Evolutionary conservation across 2,888 invertebrate species (phyloP).

Genomic region (Leptinotarsa peninsularis): DNA sequence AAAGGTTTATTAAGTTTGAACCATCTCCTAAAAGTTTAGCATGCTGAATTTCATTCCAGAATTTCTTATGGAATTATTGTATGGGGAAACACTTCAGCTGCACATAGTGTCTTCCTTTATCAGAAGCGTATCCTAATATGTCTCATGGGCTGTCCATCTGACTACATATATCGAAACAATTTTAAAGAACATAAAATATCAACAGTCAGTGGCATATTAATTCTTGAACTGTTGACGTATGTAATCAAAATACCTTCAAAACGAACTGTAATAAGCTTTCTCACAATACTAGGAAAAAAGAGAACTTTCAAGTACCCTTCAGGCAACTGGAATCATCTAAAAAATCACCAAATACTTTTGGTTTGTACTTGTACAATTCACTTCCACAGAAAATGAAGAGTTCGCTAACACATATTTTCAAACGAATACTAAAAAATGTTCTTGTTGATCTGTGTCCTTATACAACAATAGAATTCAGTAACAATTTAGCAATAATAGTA

Average conservation of each 20-base stretch:
- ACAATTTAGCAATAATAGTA: background rate
- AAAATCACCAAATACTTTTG: too few species aligned
- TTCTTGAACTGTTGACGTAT: conserved; percentile 18
- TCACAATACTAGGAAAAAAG: conserved; percentile 20
- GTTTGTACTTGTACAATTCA: background rate
- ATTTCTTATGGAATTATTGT: conserved; percentile 18
- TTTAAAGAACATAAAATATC: conserved; percentile 22
- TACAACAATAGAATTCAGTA: conserved; percentile 10
- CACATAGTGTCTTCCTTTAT: conserved; percentile 19
- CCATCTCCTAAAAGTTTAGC: conserved; percentile 7
- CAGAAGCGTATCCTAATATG: background rate
- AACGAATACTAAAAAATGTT: conserved; percentile 5
- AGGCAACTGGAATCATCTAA: conserved; percentile 16
- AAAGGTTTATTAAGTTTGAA: background rate
- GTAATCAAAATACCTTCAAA: conserved; percentile 15
- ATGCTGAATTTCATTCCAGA: background rate
- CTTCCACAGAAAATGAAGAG: conserved; percentile 13
- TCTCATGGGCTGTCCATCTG: conserved; percentile 17
- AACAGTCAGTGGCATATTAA: conserved; percentile 16
- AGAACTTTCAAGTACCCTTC: conserved; percentile 5
- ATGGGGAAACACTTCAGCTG: conserved; percentile 19
- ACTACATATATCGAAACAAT: conserved; percentile 16
- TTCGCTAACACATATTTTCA: conserved; percentile 10
- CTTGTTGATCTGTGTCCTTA: conserved; percentile 13
- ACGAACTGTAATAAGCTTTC: conserved; percentile 6